Base-by-base conservation (phyloP, 2,888 invertebrate genomes). In the Pocota personata region DNA sequence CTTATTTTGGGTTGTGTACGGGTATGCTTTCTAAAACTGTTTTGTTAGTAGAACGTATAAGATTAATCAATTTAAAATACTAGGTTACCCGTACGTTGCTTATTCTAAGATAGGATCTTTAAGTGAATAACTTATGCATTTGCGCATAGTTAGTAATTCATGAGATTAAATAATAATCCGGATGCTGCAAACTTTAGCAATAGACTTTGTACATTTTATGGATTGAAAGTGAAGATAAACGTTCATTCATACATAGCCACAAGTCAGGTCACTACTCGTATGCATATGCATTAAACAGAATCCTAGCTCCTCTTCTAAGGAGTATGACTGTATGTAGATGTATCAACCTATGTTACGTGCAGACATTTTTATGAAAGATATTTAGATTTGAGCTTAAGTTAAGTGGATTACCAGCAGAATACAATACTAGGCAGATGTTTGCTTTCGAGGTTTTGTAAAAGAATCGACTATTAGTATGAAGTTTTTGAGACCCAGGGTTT, bases 21-120 rank as follows among this genome's bases (percentile, higher is more conserved):
- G 24, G 48, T 55, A 14, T 57, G 71, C 50, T 71, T 27, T 40
- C 55, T 69, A 52, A 48, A 69, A 62, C 35, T 58, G 32, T 50
- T 60, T 10, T 14, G 19, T 37, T 24, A 32, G 21, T 30, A 32
- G 12, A 16, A 43, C 27, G 8, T 46, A 43, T 46, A 37, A 67
- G 66, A 78, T 83, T 78, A 67, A 83, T 83, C 82, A 83, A 78
- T 83, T 83, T 72, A 52, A 72, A 60, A 46, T 55, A 37, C 58
- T n/a, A 16, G 60, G 32, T 50, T 60, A 72, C 72, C 50, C 30
- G 40, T 24, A 46, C 69, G 60, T 30, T 67, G 40, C 5, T 57
- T 48, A 24, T 24, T 24, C 4, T 24, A 7, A 40, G 77, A 57
- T 71, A 40, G 64, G 50, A 40, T 50, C 50, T 50, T 72, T 72